Base-by-base conservation (phyloP, 2,888 invertebrate species). In the Schrankia costaestrigalis region DNA sequence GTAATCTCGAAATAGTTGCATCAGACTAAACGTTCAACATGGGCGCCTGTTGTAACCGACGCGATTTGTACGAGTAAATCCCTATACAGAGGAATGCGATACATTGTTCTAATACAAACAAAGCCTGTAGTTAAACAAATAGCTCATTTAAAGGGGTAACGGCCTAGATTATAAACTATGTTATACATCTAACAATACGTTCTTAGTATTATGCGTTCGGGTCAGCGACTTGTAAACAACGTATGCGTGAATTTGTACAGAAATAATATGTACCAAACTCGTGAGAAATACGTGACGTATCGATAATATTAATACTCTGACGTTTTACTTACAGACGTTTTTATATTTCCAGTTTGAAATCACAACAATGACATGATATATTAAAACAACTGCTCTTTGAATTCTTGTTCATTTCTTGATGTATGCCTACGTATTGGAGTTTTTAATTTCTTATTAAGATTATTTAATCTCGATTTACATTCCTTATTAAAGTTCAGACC, bases 201-300 rank as follows among this genome's bases (percentile, higher is more conserved):
- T 70, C 69, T 71, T 67, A 70, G 76, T 78, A 73, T 76, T 81
- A 73, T 66, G 61, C 52, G 69, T 64, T 46, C 63, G 63, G 81
- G 80, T 82, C 82, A 65, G 69, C 71, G 84, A 80, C 83, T 67
- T 54, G 72, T 78, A 79, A 83, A 81, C 77, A 79, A 75, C 67
- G 63, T 60, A 48, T 46, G 57, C 56, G 58, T 63, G 61, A 59
- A 63, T 69, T 56, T 60, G 57, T 43, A 51, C 56, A 42, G 54
- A 63, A 64, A 64, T 59, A 56, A 54, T 56, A 41, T 43, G 47
- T 36, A 38, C 37, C 43, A 46, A 47, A 56, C 42, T 49, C 49
- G 43, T 51, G 45, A 50, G 47, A 54, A 54, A 52, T 55, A 31
- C 32, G 43, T 48, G 42, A 55, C 41, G 46, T 43, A 26, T 7